Percentiles rank a stretch among this genome's conserved stretches.
phyloP scores from a whole-genome alignment of 2,797 vertebrate genomes.

The Sebastiscus tertius region DNA sequence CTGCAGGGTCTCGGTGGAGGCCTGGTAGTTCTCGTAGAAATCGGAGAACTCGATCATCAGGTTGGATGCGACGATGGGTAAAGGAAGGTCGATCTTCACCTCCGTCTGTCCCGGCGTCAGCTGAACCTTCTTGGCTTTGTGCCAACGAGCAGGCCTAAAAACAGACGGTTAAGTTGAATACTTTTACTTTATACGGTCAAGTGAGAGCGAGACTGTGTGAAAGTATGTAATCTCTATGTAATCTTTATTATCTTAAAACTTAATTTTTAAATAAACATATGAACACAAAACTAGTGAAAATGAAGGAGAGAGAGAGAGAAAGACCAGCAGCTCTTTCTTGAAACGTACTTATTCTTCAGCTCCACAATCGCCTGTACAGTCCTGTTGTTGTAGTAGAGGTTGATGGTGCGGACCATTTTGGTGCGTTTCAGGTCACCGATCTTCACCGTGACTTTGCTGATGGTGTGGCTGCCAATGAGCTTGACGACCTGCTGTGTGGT shows the following conservation, averaged over 20 bases:
- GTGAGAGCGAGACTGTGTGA: neutral
- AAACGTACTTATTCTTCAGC: conserved; percentile 95
- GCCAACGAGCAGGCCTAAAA: conserved; percentile 96
- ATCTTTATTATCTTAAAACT: neutral
- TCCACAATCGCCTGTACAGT: conserved; percentile 99
- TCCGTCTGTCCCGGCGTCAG: conserved; percentile 97
- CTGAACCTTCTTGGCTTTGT: conserved; percentile 98
- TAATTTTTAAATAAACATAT: neutral
- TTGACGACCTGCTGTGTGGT: conserved; percentile 99
- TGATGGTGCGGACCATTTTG: conserved; percentile 99
- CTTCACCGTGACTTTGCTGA: conserved; percentile 99
- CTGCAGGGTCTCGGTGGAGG: conserved; percentile 97
- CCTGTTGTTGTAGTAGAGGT: conserved; percentile 98
- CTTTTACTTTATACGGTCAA: neutral
- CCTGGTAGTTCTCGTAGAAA: conserved; percentile 99
- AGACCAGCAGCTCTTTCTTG: neutral
- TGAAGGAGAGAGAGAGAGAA: neutral
- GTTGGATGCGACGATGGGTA: conserved; percentile 98
- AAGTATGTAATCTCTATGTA: neutral
- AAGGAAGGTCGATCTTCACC: conserved; percentile 96
- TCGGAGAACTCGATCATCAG: conserved; percentile 99
- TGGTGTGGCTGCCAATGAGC: conserved; percentile 98
- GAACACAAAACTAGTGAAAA: neutral
- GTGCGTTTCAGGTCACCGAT: conserved; percentile 98
- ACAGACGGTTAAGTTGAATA: neutral